A percentile compares a stretch with the other conserved stretches of the same genome.
Conservation (phyloP, 2,888 invertebrate species). For the Eupithecia centaureata region DNA sequence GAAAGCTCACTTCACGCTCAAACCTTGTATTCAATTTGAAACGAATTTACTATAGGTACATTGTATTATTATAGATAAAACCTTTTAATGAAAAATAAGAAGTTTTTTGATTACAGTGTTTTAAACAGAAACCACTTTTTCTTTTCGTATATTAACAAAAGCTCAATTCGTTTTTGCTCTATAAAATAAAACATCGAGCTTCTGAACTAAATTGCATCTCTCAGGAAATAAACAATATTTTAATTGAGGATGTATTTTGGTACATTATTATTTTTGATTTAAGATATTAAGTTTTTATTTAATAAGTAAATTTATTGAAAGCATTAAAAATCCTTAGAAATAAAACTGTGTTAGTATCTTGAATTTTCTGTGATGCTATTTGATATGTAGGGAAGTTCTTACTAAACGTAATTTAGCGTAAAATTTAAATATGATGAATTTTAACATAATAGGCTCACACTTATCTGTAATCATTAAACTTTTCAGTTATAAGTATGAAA, state of each 20-base stretch:
- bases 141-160: neutral
- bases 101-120: neutral
- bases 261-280: neutral
- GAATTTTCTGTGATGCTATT: conserved; percentile 82
- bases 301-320: neutral
- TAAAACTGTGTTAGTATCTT: conserved; percentile 31
- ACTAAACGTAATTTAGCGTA: neutral
- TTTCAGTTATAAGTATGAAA: conserved; percentile 56
- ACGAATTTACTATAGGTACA: conserved; percentile 33
- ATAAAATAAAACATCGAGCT: neutral
- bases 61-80: conserved; percentile 7
- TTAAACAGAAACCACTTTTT: neutral
- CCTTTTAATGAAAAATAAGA: neutral
- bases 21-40: conserved; percentile 30
- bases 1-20: conserved; percentile 12
- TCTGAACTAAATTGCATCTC: conserved; percentile 2
- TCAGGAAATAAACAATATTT: neutral
- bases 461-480: conserved; percentile 24
- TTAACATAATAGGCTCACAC: conserved; percentile 14
- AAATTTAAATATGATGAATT: conserved; percentile 11
- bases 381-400: conserved; percentile 48
- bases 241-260: too few species aligned
- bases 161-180: neutral
- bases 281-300: neutral
- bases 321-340: neutral